phyloP scores from a whole-genome alignment of 2,888 invertebrate genomes.

The Erannis defoliaria region DNA sequence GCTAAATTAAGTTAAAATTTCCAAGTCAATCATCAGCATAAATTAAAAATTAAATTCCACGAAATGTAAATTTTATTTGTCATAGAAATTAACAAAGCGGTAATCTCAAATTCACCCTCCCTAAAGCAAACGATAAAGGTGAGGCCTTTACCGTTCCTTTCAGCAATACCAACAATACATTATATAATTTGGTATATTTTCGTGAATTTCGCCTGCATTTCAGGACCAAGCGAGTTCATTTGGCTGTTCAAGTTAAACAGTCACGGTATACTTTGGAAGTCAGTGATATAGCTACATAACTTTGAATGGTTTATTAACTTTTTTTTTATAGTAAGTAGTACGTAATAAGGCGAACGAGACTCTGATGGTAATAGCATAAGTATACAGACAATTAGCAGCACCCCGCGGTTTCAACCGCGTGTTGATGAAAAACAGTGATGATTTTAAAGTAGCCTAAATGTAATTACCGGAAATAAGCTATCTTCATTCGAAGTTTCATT shows the following conservation, averaged over 20 bases:
- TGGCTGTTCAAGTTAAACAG: slow-evolving; percentile 12
- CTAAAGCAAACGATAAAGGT: slow-evolving; percentile 12
- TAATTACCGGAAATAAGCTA: too few relatives aligned
- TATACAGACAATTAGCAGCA: too few relatives aligned
- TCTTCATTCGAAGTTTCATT: too few relatives aligned
- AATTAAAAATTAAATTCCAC: slow-evolving; percentile 5
- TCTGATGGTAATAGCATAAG: too few relatives aligned
- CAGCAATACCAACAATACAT: slow-evolving; percentile 5
- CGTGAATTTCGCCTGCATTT: slow-evolving; percentile 9
- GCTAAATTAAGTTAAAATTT: background rate
- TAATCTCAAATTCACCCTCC: slow-evolving; percentile 6
- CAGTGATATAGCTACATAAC: background rate
- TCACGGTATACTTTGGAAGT: background rate
- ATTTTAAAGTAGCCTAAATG: too few relatives aligned
- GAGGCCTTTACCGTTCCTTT: slow-evolving; percentile 2
- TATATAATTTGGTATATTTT: slow-evolving; percentile 7
- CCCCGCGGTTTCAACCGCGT: too few relatives aligned
- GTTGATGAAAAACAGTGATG: too few relatives aligned
- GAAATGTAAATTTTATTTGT: slow-evolving; percentile 23
- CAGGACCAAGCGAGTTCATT: slow-evolving; percentile 12
- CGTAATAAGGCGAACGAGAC: background rate
- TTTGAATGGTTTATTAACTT: too few relatives aligned
- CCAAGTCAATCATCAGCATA: slow-evolving; percentile 8
- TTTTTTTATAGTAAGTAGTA: background rate
- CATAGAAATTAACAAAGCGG: slow-evolving; percentile 17